Base-by-base conservation (phyloP, 2,888 invertebrate species). In the Matsumyia berberina region DNA sequence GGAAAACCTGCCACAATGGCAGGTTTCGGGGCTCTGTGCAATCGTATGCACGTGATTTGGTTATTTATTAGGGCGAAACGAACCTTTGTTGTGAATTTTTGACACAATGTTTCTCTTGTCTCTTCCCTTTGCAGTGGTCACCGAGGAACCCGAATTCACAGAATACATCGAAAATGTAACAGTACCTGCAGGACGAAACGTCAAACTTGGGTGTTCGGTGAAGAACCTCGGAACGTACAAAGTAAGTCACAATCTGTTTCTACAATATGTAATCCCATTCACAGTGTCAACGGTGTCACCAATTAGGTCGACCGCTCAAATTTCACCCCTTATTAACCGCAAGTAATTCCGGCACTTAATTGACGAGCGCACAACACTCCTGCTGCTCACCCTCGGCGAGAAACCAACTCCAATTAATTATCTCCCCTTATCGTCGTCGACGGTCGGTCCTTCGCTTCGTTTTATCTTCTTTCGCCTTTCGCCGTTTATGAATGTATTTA, bases 81-180 rank as follows among this genome's bases (percentile, higher is more conserved):
- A 39, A 66, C 17, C n/a, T n/a, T 37, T 29, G n/a, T 46, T 53
- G 19, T 7, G n/a, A n/a, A n/a, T 15, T 49, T 39, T 17, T 66
- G 39, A 46, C 55, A 17, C 7, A 57, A 17, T 60, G 33, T 66
- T 37, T 46, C 37, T 39, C 24, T 57, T 24, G 42, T 58, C 9
- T 76, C 39, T 73, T 57, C 58, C 37, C 92, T 91, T 94, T 95
- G 81, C 94, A 96, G 92, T 87, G 87, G 94, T 95, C 88, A 94
- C 94, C 87, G 95, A 96, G 90, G 97, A 97, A 92, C 97, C 97
- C 39, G 97, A 97, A 92, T 97, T 97, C 93, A 95, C 96, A 85
- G 97, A 97, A 92, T 94, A 96, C 89, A 97, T 97, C 90, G 96
- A 96, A 92, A 97, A 97, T 93, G 95, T 96, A 89, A 97, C 97